A percentile compares a stretch with the other conserved stretches of the same genome.
Conservation (phyloP, 2,888 invertebrate genomes). For the Drosophila infuscata region DNA sequence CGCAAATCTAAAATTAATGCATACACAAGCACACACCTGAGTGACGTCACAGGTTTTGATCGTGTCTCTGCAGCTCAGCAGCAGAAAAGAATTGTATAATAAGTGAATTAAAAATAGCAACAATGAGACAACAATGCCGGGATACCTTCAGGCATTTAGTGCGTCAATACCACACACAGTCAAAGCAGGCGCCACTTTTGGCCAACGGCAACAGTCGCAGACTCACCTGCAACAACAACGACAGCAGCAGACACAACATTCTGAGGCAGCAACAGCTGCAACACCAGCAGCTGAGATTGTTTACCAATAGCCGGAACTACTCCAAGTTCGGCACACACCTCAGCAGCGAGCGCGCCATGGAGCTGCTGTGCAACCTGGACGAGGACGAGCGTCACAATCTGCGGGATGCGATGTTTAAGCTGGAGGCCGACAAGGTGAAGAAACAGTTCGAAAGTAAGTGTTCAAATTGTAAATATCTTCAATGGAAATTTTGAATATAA, state of each 20-base stretch:
- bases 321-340: constrained; percentile 67
- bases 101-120: constrained; percentile 15
- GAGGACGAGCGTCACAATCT: constrained; percentile 90
- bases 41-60: constrained; percentile 58
- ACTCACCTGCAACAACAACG: constrained; percentile 18
- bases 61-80: constrained; percentile 7
- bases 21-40: background rate
- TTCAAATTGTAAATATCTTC: background rate
- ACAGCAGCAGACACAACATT: constrained; percentile 12
- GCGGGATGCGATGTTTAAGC: constrained; percentile 89
- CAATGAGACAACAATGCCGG: constrained; percentile 50
- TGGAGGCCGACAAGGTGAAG: constrained; percentile 90
- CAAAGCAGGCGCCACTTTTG: constrained; percentile 9
- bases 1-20: constrained; percentile 4
- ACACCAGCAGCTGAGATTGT: constrained; percentile 15
- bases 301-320: constrained; percentile 36
- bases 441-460: constrained; percentile 91
- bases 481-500: background rate
- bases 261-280: background rate
- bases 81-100: constrained; percentile 16
- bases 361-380: constrained; percentile 90
- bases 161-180: constrained; percentile 38
- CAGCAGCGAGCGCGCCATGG: constrained; percentile 90
- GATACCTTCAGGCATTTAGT: constrained; percentile 41
- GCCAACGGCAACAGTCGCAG: constrained; percentile 19